A percentile compares a stretch with the other conserved stretches of the same genome.
phyloP scores from a whole-genome alignment of 2,888 invertebrate species.

The Hesperia comma region DNA sequence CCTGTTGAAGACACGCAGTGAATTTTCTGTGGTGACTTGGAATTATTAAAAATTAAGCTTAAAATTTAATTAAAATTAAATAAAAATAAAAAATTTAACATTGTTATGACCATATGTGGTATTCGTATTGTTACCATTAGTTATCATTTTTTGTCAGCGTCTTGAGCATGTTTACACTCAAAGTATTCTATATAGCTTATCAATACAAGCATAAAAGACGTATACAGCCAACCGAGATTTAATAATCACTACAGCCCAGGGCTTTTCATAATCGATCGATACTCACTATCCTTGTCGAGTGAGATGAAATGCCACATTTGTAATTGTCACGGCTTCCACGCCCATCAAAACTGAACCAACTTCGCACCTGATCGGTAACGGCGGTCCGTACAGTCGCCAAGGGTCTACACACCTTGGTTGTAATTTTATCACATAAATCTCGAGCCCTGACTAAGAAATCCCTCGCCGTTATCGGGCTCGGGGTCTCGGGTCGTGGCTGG shows the following conservation, averaged over 20 bases:
- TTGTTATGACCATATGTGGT: no score
- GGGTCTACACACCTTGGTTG: background rate
- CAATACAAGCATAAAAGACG: no score
- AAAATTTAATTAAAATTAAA: no score
- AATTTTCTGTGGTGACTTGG: no score
- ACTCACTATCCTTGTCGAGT: background rate
- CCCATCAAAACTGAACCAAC: background rate
- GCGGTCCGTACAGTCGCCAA: background rate
- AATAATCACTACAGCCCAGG: background rate
- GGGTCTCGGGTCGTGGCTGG: background rate
- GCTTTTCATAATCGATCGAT: background rate
- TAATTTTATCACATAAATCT: slow-evolving; percentile 5
- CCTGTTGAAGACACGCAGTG: background rate
- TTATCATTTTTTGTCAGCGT: no score
- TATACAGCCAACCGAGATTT: background rate
- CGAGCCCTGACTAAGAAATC: background rate
- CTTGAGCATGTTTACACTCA: no score
- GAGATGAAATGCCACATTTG: background rate
- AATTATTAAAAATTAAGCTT: no score
- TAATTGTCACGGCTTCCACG: background rate
- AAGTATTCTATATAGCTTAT: no score
- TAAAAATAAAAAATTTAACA: no score
- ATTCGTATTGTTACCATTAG: no score
- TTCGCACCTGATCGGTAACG: background rate
- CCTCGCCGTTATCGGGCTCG: background rate